Evolutionary conservation across 2,113 vertebrate genomes (phyloP).

Genomic region (Nesospiza acunhae): DNA sequence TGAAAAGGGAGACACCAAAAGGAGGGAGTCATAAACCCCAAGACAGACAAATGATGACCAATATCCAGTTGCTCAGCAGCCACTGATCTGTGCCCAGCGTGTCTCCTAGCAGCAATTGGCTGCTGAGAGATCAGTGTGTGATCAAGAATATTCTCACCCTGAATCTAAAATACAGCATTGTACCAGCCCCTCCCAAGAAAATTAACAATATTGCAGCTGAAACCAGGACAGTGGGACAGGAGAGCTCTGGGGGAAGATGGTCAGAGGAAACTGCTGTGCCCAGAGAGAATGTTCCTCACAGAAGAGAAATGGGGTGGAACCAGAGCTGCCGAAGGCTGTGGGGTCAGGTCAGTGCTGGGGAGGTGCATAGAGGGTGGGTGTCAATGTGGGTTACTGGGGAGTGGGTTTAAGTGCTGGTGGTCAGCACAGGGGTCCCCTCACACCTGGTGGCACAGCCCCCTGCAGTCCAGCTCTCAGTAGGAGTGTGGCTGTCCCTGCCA

Average conservation of each 20-base stretch:
- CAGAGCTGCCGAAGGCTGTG: accelerated
- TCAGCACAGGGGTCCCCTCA: background rate
- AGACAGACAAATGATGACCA: background rate
- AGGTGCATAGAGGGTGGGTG: background rate
- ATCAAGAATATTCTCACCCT: background rate
- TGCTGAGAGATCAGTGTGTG: background rate
- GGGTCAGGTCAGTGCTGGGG: background rate
- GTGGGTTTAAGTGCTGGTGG: background rate
- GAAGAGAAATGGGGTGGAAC: background rate
- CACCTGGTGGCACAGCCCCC: background rate
- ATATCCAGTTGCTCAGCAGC: background rate
- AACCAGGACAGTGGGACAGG: background rate
- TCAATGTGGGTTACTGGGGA: background rate
- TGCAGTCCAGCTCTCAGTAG: accelerated
- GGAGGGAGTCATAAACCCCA: background rate
- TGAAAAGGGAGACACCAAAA: background rate
- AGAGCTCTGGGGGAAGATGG: background rate
- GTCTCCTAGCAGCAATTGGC: background rate
- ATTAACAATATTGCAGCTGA: background rate
- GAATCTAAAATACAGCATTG: background rate
- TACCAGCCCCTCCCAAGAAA: background rate
- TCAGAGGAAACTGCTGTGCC: background rate
- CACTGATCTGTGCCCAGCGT: background rate
- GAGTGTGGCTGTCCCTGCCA: background rate
- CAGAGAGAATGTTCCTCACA: background rate